Conservation (phyloP, 1,140 invertebrate genomes). For the Rhyzopertha dominica region DNA sequence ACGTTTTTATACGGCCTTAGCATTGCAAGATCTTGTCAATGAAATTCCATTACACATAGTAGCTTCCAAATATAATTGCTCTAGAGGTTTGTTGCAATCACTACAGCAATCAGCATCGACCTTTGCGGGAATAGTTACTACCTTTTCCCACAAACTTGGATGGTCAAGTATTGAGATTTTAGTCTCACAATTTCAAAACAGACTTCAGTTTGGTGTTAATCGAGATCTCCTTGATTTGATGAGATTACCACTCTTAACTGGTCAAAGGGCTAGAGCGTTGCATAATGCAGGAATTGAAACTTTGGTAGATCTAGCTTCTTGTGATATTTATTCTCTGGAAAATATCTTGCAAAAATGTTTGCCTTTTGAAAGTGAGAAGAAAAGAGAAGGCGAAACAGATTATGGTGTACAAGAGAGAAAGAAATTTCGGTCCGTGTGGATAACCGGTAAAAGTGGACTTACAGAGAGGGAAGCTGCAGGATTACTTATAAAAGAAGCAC, state of each 20-base stretch:
- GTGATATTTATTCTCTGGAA: constrained; percentile 65
- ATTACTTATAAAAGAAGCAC: constrained; percentile 75
- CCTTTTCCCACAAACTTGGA: constrained; percentile 70
- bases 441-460: constrained; percentile 75
- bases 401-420: constrained; percentile 62
- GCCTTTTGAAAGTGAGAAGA: constrained; percentile 80
- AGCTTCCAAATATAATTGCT: constrained; percentile 76
- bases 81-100: constrained; percentile 83
- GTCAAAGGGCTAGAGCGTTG: constrained; percentile 75
- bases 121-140: constrained; percentile 74
- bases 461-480: constrained; percentile 77
- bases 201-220: constrained; percentile 91
- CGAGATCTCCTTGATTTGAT: constrained; percentile 90
- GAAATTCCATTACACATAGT: constrained; percentile 80
- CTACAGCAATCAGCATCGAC: constrained; percentile 93
- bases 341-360: constrained; percentile 69
- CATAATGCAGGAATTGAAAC: constrained; percentile 80
- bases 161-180: constrained; percentile 89
- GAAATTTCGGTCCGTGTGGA: constrained; percentile 68
- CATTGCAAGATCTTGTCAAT: constrained; percentile 88
- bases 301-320: constrained; percentile 71
- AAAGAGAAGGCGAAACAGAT: constrained; percentile 63
- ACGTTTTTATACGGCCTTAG: constrained; percentile 88
- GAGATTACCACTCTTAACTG: constrained; percentile 77
- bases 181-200: constrained; percentile 86